Base-by-base conservation (phyloP, 2,888 invertebrate species). In the Caenorhabditis macrosperma region DNA sequence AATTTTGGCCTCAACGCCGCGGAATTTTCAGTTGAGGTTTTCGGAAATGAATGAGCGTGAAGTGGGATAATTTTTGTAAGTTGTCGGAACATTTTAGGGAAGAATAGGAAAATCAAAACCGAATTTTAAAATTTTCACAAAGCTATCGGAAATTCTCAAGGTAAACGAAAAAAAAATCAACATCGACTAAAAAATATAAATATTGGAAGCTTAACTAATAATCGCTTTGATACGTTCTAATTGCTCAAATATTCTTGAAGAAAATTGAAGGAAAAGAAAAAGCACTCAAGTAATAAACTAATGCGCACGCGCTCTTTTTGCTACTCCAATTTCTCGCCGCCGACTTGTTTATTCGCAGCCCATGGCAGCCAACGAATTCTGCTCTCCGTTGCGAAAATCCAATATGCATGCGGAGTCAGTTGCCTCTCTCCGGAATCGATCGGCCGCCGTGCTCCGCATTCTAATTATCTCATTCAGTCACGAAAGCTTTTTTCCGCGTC, bases 391-490 rank as follows among this genome's bases (percentile, higher is more conserved):
- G 22, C 30, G 55, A 55, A 67, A 67, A 67, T 67, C 66, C 66
- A 55, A 67, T 67, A 67, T 67, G 55, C 66, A 64, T 64, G 64
- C 38, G n/a, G 52, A 20, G 35, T 55, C 55, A 12, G 24, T 5
- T 24, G 52, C 52, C n/a, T 17, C 48, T 24, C 46, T 22, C 57
- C 17, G 30, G 57, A 57, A 67, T 67, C 67, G 67, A 67, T 67
- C 57, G 33, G 67, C 57, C 67, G 68, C 68, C 59, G 68, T 68
- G 68, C 50, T 57, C 44, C 38, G 38, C 33, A 48, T 67, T 57
- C 48, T 55, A 67, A 67, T 67, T 68, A 59, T 57, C 59, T 50
- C 48, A 68, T 68, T 59, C 50, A 26, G 20, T 38, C 24, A 10
- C 48, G 59, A 24, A 2, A 12, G 2, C 26, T n/a, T 17, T 12